Base-by-base conservation (phyloP, 2,888 invertebrate genomes). In the Meiosimyza platycephala region DNA sequence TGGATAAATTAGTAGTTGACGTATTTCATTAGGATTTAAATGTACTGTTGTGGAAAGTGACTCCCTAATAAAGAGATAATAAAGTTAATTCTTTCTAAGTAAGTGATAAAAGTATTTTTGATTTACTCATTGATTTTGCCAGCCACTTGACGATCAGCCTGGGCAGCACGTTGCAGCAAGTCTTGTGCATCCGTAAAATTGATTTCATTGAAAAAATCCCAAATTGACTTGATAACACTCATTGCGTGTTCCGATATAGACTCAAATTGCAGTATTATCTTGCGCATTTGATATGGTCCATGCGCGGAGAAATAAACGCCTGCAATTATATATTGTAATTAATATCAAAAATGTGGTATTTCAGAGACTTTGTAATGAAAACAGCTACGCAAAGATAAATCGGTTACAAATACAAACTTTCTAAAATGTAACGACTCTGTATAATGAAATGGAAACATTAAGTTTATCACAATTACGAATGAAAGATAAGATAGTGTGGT, bases 1-100 rank as follows among this genome's bases (percentile, higher is more conserved):
- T 33, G 95, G 95, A 87, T 96, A 97, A 75, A 94, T 93, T 70
- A 95, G 88, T 74, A 96, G 91, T 82, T 91, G 91, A 67, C 91
- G 88, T 78, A 90, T 90, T 83, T 86, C 85, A 64, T 83, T 85
- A 5, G 83, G 79, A 71, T 84, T 81, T 28, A 85, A 75, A 88
- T 90, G 79, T 88, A 86, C 75, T 89, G 88, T 74, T 86, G 76
- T 78, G 13, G 75, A 63, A 50, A 65, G 18, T 15, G 66, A 74
- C 55, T 84, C 82, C 91, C 92, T 87, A 79, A 9, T 9, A 40
- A 40, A 40, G 40, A 40, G 12, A 11, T 57, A 89, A 89, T 80
- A 73, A 78, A 69, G 83, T 76, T 65, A 69, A 77, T 64, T 63
- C 68, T 55, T 51, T 57, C 40, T 59, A 18, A 48, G 0, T 62